Evolutionary conservation across 2,797 vertebrate species (phyloP).

Genomic region (Phalanger gymnotis): DNA sequence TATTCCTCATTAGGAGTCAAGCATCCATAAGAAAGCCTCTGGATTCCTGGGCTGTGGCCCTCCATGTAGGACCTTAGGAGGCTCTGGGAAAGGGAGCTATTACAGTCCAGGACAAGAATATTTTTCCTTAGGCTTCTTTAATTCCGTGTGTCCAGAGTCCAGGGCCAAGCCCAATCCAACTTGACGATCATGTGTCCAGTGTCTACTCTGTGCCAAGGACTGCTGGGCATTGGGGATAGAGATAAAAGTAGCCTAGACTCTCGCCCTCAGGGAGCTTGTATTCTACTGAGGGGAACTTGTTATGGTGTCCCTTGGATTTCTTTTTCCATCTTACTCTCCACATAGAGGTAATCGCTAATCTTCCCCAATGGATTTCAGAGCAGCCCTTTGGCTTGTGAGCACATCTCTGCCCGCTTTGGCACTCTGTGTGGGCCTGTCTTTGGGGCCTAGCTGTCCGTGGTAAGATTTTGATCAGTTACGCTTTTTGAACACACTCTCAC

Average conservation of each 20-base stretch:
- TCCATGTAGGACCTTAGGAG: neutral
- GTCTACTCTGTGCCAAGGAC: neutral
- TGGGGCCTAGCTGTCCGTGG: constrained; percentile 12
- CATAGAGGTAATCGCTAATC: neutral
- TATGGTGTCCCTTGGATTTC: neutral
- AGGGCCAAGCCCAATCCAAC: neutral
- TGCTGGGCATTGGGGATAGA: neutral
- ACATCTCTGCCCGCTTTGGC: neutral
- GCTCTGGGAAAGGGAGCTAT: neutral
- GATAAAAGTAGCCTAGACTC: neutral
- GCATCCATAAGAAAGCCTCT: neutral
- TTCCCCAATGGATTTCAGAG: neutral
- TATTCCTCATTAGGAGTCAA: neutral
- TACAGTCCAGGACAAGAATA: neutral
- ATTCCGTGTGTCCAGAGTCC: neutral
- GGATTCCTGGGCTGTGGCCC: neutral
- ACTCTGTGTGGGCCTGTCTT: neutral
- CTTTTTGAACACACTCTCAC: neutral
- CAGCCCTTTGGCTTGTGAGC: neutral
- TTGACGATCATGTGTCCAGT: neutral
- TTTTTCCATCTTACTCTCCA: neutral
- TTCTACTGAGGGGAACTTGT: neutral
- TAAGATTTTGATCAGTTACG: constrained; percentile 41
- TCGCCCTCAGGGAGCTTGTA: neutral
- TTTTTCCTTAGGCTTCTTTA: neutral